phyloP scores from a whole-genome alignment of 2,888 invertebrate species.

The Griposia aprilina region DNA sequence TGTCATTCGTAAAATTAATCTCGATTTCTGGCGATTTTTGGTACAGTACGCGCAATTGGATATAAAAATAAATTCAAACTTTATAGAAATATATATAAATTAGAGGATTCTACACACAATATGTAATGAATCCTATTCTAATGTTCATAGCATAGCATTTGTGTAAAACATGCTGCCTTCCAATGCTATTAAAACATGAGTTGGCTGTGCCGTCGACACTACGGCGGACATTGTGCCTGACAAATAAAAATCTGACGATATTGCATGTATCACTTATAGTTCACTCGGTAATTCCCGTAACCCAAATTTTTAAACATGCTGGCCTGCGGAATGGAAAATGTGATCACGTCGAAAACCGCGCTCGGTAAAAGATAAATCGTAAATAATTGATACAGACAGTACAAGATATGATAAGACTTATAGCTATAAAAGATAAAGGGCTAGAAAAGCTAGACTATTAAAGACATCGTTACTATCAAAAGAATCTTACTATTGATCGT shows the following conservation, averaged over 20 bases:
- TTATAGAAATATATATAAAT: neutral
- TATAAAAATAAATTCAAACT: neutral
- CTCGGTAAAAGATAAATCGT: neutral
- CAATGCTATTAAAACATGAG: neutral
- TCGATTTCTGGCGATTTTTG: neutral
- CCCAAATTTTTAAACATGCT: neutral
- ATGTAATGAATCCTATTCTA: neutral
- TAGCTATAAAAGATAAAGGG: constrained; percentile 1
- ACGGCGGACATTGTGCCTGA: neutral
- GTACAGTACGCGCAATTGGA: neutral
- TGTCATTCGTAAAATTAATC: neutral
- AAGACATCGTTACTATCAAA: neutral
- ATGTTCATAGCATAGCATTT: neutral
- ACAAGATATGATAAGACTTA: constrained; percentile 51
- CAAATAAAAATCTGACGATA: neutral
- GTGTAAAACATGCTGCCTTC: neutral
- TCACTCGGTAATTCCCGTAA: neutral
- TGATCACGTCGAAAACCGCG: neutral
- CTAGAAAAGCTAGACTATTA: constrained; percentile 22
- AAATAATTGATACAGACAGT: constrained; percentile 26
- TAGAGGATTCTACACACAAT: neutral
- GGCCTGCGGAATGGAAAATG: neutral
- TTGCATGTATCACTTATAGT: neutral
- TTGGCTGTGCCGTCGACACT: neutral
- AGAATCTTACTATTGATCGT: neutral